These are phyloP conservation scores for Taurulus bubalis DNA, from an alignment of 2,113 vertebrate genomes.

Conservation along the genomic window DNA sequence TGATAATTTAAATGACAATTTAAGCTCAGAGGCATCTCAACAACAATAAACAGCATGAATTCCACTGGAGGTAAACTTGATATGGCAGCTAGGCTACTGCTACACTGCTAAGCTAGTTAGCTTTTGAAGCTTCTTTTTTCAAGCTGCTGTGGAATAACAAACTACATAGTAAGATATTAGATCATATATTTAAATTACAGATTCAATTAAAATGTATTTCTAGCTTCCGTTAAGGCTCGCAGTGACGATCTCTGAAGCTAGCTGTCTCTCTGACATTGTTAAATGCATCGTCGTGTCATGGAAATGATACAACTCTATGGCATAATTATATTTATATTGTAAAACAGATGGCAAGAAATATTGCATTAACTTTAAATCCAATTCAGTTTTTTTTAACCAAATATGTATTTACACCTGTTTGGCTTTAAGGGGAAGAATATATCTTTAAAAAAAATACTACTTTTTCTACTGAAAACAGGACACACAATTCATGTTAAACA, in stretches of 20 bases:
- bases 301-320: too few relatives aligned
- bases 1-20: too few relatives aligned
- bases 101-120: neutral
- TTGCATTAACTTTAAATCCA: neutral
- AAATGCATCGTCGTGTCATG: too few relatives aligned
- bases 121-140: neutral
- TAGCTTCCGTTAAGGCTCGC: neutral
- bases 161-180: neutral
- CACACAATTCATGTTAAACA: slow-evolving; percentile 94
- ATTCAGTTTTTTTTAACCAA: neutral
- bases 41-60: too few relatives aligned
- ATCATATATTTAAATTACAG: neutral
- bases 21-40: neutral
- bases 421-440: neutral
- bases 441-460: neutral
- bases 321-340: too few relatives aligned
- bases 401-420: neutral
- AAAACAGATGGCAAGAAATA: too few relatives aligned
- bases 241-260: neutral
- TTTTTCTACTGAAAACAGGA: slow-evolving; percentile 51
- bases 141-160: neutral
- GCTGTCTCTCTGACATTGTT: too few relatives aligned
- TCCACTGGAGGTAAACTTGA: too few relatives aligned
- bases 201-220: neutral
- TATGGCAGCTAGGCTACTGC: too few relatives aligned